phyloP scores from a whole-genome alignment of 2,797 vertebrate genomes.

The Darevskia nairensis region DNA sequence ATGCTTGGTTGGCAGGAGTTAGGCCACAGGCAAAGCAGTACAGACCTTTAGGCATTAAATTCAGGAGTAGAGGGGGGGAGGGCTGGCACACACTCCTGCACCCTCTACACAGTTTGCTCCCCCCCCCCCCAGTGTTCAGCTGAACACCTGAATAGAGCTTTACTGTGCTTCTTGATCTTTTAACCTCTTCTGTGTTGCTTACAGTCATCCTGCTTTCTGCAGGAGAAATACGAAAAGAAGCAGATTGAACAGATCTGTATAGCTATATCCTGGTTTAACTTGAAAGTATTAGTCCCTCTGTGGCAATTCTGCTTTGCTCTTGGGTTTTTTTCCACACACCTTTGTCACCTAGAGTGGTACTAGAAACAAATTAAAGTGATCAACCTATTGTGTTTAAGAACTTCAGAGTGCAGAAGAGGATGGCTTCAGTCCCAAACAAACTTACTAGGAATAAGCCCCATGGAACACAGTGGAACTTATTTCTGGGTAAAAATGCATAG shows the following conservation, averaged over 20 bases:
- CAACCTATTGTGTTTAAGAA: background rate
- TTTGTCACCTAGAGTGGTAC: background rate
- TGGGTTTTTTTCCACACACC: background rate
- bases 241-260: background rate
- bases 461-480: background rate
- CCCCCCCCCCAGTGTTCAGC: background rate
- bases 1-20: background rate
- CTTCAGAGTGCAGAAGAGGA: background rate
- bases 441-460: background rate
- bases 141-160: background rate
- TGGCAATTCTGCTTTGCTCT: background rate
- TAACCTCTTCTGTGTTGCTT: background rate
- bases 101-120: background rate
- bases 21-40: background rate
- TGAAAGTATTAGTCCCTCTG: background rate
- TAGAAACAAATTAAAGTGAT: background rate
- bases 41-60: background rate
- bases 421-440: background rate
- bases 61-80: background rate
- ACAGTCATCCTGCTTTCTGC: background rate
- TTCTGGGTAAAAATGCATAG: background rate
- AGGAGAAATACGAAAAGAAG: background rate
- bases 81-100: background rate
- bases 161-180: background rate
- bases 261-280: background rate